These are phyloP conservation scores for Caenorhabditis remanei DNA, from an alignment of 1,140 invertebrate genomes.

Conservation along the genomic window DNA sequence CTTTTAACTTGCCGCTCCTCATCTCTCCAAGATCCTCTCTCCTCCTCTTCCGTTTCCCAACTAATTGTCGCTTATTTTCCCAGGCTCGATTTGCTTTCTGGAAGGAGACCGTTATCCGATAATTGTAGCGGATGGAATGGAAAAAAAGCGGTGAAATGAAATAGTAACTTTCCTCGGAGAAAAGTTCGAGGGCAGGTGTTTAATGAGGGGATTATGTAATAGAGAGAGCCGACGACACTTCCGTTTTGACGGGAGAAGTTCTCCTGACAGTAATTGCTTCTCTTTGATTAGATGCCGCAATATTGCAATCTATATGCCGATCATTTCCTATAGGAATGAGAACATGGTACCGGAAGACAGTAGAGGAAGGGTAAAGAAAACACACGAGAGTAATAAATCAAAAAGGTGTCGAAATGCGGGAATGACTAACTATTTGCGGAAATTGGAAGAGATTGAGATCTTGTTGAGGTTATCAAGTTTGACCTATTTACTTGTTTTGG, in stretches of 20 bases:
- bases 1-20: slow-evolving; percentile 38
- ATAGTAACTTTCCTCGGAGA: neutral
- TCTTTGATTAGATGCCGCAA: neutral
- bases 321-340: slow-evolving; percentile 5
- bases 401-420: neutral
- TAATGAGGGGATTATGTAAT: slow-evolving; percentile 34
- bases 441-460: slow-evolving; percentile 1
- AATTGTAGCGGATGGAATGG: neutral
- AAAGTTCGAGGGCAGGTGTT: slow-evolving; percentile 7
- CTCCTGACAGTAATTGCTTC: slow-evolving; percentile 29
- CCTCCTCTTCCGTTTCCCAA: neutral
- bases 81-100: neutral
- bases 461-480: neutral
- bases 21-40: neutral
- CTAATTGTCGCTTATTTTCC: slow-evolving; percentile 45
- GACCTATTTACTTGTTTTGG: neutral
- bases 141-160: neutral
- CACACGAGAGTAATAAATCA: neutral
- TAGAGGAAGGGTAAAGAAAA: neutral
- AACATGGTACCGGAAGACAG: neutral
- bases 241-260: slow-evolving; percentile 1
- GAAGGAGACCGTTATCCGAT: slow-evolving; percentile 1
- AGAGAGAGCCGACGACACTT: neutral
- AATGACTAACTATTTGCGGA: neutral
- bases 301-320: neutral